Conservation (phyloP, 2,888 invertebrate genomes). For the Lepidochitona cinerea region DNA sequence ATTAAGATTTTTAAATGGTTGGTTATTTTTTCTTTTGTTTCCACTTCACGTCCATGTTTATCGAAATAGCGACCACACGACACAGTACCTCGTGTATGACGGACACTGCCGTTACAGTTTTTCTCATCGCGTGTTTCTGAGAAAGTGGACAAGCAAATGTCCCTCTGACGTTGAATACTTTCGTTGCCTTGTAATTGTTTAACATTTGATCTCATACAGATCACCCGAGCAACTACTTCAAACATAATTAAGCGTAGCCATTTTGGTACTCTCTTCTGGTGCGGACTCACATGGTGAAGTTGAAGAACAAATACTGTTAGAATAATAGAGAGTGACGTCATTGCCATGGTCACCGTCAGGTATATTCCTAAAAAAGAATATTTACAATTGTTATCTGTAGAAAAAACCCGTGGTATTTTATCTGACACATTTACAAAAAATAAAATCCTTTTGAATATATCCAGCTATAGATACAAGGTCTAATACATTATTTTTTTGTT, state of each 20-base stretch:
- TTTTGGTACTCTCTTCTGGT: conserved; percentile 66
- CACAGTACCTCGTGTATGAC: conserved; percentile 20
- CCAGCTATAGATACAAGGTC: too few species aligned
- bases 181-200: conserved; percentile 27
- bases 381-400: too few species aligned
- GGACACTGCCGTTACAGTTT: conserved; percentile 51
- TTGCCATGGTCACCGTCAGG: conserved; percentile 72
- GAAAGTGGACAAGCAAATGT: conserved; percentile 54
- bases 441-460: too few species aligned
- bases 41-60: conserved; percentile 8
- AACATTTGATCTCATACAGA: conserved; percentile 61
- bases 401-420: too few species aligned
- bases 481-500: too few species aligned
- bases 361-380: conserved; percentile 69
- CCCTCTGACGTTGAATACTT: conserved; percentile 27
- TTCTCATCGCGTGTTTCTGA: conserved; percentile 43
- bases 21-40: conserved; percentile 54
- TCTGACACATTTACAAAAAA: too few species aligned
- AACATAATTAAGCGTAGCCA: conserved; percentile 68
- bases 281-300: conserved; percentile 70
- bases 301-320: conserved; percentile 72
- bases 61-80: conserved; percentile 11
- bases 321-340: conserved; percentile 71
- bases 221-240: conserved; percentile 58
- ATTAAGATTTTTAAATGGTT: conserved; percentile 60